Evolutionary conservation across 2,888 invertebrate genomes (phyloP).

Genomic region (Hydroisotoma schaefferi): DNA sequence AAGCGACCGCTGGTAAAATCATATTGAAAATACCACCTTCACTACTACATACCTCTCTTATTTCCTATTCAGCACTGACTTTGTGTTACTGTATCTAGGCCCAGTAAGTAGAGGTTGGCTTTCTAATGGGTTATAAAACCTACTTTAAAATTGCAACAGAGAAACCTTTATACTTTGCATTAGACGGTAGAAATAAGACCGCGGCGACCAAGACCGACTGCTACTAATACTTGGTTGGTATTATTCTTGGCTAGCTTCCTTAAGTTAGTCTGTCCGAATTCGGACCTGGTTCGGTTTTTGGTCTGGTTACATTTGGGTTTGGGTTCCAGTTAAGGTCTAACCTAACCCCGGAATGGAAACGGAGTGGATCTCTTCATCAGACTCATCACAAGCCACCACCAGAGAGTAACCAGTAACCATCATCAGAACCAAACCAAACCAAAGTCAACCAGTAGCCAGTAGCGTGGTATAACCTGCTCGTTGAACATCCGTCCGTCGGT

Average conservation of each 20-base stretch:
- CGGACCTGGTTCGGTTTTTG: neutral
- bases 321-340: slow-evolving; percentile 3
- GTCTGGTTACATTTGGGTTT: slow-evolving; percentile 5
- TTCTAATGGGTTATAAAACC: no score
- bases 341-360: no score
- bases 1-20: neutral
- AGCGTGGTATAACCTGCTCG: no score
- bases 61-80: no score
- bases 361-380: neutral
- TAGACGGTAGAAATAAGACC: neutral
- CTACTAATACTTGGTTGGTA: neutral
- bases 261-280: slow-evolving; percentile 8
- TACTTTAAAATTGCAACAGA: slow-evolving; percentile 6
- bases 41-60: neutral
- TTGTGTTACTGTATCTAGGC: no score
- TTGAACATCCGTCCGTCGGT: no score
- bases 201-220: slow-evolving; percentile 5
- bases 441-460: neutral
- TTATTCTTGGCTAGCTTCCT: neutral
- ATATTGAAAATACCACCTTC: no score
- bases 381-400: no score
- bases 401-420: no score
- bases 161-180: neutral
- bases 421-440: neutral
- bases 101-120: no score